Percentiles rank a stretch among this genome's conserved stretches.
These are phyloP conservation scores for Tetramorium parvispinum DNA, from an alignment of 1,140 invertebrate species.

Conservation along the genomic window DNA sequence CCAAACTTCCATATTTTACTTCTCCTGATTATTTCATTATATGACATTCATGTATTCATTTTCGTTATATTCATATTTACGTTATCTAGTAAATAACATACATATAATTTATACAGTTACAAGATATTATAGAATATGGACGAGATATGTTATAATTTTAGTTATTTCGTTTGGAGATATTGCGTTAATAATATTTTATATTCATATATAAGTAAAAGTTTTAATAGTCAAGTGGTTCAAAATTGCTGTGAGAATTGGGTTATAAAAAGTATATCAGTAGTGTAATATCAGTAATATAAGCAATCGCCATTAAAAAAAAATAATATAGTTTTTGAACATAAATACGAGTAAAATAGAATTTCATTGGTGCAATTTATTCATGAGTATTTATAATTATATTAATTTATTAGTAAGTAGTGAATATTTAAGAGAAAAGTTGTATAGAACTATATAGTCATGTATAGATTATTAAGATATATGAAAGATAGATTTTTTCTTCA, in stretches of 20 bases:
- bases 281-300: conserved; percentile 30
- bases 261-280: conserved; percentile 1
- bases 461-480: conserved; percentile 1
- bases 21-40: conserved; percentile 44
- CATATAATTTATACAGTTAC: conserved; percentile 34
- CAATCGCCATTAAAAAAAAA: not conserved
- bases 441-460: not conserved
- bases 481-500: not conserved
- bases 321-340: not conserved
- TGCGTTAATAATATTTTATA: conserved; percentile 3
- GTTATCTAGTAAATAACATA: not conserved
- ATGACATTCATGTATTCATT: conserved; percentile 33
- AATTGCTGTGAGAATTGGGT: not conserved
- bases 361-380: conserved; percentile 12
- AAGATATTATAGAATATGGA: not conserved
- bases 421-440: conserved; percentile 28
- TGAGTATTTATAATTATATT: conserved; percentile 18
- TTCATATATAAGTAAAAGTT: conserved; percentile 5
- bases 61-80: not conserved
- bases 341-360: not conserved
- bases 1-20: conserved; percentile 56
- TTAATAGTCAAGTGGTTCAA: not conserved
- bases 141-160: not conserved
- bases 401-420: conserved; percentile 29
- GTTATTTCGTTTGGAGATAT: conserved; percentile 2